Conservation (phyloP, 1,140 invertebrate genomes). For the Bathynomus jamesi region DNA sequence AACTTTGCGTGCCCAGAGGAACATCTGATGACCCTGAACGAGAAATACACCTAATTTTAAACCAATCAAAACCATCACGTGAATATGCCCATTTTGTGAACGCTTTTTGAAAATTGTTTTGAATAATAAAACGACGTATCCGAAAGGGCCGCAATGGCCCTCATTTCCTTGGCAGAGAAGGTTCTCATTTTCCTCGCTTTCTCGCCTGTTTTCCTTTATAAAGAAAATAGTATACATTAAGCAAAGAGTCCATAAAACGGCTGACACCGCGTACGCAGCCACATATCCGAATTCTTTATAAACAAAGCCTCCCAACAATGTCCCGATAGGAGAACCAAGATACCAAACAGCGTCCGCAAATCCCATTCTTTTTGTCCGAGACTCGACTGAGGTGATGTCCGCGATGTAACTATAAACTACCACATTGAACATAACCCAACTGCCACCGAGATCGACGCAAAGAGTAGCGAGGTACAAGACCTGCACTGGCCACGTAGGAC, state of each 20-base stretch:
- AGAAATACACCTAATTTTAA: conserved; percentile 20
- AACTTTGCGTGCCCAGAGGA: conserved; percentile 22
- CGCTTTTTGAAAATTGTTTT: conserved; percentile 14
- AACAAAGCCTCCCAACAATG: conserved; percentile 27
- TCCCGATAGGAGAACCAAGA: conserved; percentile 23
- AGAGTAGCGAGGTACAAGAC: conserved; percentile 41
- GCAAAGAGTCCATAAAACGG: conserved; percentile 15
- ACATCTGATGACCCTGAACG: conserved; percentile 22
- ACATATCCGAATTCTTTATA: conserved; percentile 9
- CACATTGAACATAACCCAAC: conserved; percentile 42
- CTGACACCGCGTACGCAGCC: conserved; percentile 17
- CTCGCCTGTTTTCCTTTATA: conserved; percentile 15
- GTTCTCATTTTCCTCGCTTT: neutral
- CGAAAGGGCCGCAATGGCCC: conserved; percentile 11
- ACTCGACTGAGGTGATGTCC: conserved; percentile 39
- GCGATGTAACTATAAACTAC: conserved; percentile 44
- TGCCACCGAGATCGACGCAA: conserved; percentile 42
- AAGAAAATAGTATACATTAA: conserved; percentile 23
- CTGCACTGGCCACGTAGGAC: conserved; percentile 21
- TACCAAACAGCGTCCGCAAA: conserved; percentile 40
- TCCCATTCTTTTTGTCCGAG: conserved; percentile 42
- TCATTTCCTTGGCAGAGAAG: neutral
- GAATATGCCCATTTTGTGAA: neutral
- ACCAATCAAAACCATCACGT: conserved; percentile 6
- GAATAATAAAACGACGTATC: conserved; percentile 15